Evolutionary conservation across 2,797 vertebrate genomes (phyloP).

Genomic region (Liparis tanakae): DNA sequence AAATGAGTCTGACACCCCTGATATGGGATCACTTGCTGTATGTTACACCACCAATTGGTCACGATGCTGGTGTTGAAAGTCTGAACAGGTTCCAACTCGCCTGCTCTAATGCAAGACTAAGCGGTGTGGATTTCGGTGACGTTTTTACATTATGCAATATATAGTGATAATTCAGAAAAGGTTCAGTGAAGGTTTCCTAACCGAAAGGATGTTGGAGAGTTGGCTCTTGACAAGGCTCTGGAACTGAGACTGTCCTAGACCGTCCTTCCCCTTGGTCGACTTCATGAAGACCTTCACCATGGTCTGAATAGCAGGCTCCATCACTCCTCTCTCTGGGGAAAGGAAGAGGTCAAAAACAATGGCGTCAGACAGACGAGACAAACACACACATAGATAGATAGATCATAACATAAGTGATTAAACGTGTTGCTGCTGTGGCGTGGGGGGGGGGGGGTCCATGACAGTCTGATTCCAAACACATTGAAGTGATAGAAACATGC

Average conservation of each 20-base stretch:
- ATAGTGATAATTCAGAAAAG: conserved; percentile 41
- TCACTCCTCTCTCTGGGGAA: conserved; percentile 69
- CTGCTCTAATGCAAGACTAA: neutral
- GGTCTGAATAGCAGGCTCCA: conserved; percentile 83
- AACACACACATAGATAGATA: neutral
- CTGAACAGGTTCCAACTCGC: conserved; percentile 6
- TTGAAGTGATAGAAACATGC: conserved; percentile 17
- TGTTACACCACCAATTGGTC: conserved; percentile 25
- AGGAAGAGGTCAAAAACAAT: conserved; percentile 21
- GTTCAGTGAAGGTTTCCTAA: conserved; percentile 65
- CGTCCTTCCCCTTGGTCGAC: conserved; percentile 81
- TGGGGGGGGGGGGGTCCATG: conserved; percentile 3
- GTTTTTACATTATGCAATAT: conserved; percentile 32
- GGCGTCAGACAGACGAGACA: neutral
- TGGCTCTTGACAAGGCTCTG: conserved; percentile 81
- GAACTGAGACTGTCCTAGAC: conserved; percentile 79
- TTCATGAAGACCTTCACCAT: conserved; percentile 82
- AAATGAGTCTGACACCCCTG: too few species aligned
- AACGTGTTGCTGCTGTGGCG: neutral
- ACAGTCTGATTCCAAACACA: conserved; percentile 25
- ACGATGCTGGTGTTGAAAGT: conserved; percentile 15
- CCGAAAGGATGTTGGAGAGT: conserved; percentile 82
- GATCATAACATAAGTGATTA: neutral
- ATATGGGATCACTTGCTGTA: conserved; percentile 36
- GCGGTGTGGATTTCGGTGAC: conserved; percentile 8